Conservation (phyloP, 2,113 vertebrate genomes). For the Anas platyrhynchos region DNA sequence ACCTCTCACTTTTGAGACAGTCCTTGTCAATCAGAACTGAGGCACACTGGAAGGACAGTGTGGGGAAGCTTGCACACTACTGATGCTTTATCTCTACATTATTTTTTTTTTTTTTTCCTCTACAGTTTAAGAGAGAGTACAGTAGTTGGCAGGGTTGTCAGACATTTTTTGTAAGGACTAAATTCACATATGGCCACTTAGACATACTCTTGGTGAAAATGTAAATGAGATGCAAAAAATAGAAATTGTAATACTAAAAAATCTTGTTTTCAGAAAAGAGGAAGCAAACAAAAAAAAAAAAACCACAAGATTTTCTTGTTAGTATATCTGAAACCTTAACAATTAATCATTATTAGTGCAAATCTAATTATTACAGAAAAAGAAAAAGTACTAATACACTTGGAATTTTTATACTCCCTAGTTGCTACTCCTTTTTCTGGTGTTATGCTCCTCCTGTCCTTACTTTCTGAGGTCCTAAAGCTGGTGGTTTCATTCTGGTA, state of each 20-base stretch:
- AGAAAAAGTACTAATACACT: background rate
- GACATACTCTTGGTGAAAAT: background rate
- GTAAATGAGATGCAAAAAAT: background rate
- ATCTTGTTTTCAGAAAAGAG: background rate
- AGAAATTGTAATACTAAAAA: background rate
- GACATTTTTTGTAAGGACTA: background rate
- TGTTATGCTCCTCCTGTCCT: fast-evolving
- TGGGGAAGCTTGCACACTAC: background rate
- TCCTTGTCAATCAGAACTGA: background rate
- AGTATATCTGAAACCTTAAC: background rate
- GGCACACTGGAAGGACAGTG: background rate
- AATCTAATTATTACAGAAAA: background rate
- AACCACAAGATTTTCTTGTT: background rate
- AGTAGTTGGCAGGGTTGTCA: background rate
- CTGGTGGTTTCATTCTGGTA: background rate
- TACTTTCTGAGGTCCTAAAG: background rate
- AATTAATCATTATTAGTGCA: background rate
- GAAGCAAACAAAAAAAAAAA: background rate
- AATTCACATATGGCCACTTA: background rate
- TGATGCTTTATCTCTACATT: background rate
- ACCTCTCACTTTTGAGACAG: background rate
- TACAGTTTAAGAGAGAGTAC: background rate
- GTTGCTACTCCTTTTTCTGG: background rate
- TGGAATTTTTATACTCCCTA: background rate
- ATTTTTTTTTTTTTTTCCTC: background rate